Percentiles rank a stretch among this genome's conserved stretches.
phyloP scores from a whole-genome alignment of 2,113 vertebrate genomes.

The Chaenocephalus aceratus region DNA sequence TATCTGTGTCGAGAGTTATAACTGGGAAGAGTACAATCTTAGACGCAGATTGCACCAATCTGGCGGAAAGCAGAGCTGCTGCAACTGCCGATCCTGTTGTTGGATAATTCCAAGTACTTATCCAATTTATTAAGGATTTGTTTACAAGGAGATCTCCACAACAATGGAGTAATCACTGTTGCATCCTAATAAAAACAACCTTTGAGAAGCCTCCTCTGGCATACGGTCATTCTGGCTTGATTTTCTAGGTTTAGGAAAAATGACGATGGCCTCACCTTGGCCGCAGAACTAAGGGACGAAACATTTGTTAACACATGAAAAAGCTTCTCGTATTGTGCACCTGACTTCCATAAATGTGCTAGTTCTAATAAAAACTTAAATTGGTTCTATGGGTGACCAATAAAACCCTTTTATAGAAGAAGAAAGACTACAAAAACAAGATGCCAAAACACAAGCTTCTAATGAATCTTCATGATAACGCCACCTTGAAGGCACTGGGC shows the following conservation, averaged over 20 bases:
- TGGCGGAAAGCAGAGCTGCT: background rate
- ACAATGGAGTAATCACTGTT: background rate
- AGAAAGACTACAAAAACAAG: conserved; percentile 38
- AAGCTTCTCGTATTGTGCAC: conserved; percentile 21
- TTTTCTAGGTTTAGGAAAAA: background rate
- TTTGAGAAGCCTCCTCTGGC: background rate
- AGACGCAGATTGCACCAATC: no score
- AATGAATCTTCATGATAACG: conserved; percentile 26
- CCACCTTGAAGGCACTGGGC: background rate
- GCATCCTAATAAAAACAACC: background rate
- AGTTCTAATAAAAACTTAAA: conserved; percentile 40
- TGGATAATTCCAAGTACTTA: background rate
- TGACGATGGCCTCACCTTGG: background rate
- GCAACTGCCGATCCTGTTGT: background rate
- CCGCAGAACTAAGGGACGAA: conserved; percentile 7
- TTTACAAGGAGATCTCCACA: conserved; percentile 3
- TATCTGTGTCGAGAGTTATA: background rate
- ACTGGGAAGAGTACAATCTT: background rate
- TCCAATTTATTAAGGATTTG: background rate
- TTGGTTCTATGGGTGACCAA: conserved; percentile 7
- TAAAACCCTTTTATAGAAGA: conserved; percentile 30
- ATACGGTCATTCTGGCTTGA: background rate
- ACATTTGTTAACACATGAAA: conserved; percentile 17
- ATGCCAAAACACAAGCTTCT: conserved; percentile 3
- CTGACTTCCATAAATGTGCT: conserved; percentile 37